phyloP scores from a whole-genome alignment of 2,797 vertebrate species.

The Borostomias antarcticus region DNA sequence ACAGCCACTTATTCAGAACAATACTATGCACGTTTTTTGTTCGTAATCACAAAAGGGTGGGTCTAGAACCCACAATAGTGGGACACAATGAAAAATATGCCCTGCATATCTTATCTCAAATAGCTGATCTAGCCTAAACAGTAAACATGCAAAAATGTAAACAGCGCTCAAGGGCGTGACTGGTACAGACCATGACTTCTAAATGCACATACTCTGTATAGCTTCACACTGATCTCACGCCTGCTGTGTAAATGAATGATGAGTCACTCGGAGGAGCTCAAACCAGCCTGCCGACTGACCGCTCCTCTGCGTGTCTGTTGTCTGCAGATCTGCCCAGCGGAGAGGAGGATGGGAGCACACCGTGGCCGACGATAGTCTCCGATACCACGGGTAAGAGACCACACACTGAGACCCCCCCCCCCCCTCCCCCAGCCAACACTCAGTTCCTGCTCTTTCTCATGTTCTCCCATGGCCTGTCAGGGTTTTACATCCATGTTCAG shows the following conservation, averaged over 20 bases:
- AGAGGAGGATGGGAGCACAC: conserved; percentile 78
- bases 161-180: neutral
- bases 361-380: conserved; percentile 47
- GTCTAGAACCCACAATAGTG: too few relatives aligned
- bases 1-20: neutral
- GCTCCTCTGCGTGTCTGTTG: conserved; percentile 21
- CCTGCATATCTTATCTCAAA: too few relatives aligned
- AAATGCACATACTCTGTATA: neutral
- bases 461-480: neutral
- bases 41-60: too few relatives aligned
- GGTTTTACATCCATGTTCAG: too few relatives aligned
- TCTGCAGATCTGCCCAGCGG: conserved; percentile 72
- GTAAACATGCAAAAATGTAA: neutral
- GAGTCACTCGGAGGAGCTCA: neutral
- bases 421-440: too few relatives aligned
- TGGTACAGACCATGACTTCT: neutral
- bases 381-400: conserved; percentile 69
- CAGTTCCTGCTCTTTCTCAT: neutral
- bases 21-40: too few relatives aligned
- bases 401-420: neutral
- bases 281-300: neutral
- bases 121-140: neutral
- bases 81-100: too few relatives aligned
- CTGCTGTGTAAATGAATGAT: conserved; percentile 17
- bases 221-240: conserved; percentile 1